Base-by-base conservation (phyloP, 2,797 vertebrate species). In the Melanotaenia boesemani region DNA sequence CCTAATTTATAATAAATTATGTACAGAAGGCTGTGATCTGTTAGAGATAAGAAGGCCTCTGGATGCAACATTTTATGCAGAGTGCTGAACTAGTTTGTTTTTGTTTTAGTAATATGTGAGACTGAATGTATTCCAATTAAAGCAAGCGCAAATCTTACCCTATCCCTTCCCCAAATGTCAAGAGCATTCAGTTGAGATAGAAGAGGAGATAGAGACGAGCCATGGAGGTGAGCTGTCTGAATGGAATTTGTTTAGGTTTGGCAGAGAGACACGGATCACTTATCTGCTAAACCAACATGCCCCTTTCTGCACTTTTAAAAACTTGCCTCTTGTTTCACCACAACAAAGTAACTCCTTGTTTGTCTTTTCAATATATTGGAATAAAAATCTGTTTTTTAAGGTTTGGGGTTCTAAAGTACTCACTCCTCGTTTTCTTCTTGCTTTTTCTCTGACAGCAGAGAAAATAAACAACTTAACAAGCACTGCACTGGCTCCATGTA, bases 171-270 rank as follows among this genome's bases (percentile, higher is more conserved):
- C 82, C 71, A 81, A 90, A 91, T 64, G 85, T 92, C 91, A 91
- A 92, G 86, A 70, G 78, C 82, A 86, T 85, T 85, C 54, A 84
- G 85, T 80, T 28, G 73, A 93, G 94, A 94, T 92, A 89, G 86
- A 92, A 80, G 81, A 86, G 74, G 75, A 91, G 93, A 95, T 93
- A 93, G 83, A 79, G 86, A 85, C 68, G 69, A 88, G 86, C 79
- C 77, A 65, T 76, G 78, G 87, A 94, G 91, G 92, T 92, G 91
- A 94, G 91, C 89, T 92, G 89, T 91, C 91, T 90, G 89, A 94
- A 93, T 92, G 94, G 94, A 95, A 94, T 95, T 94, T 94, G 92
- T 95, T 95, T 94, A 92, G 89, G 81, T 94, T 94, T 95, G 93
- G 94, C 92, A 92, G 88, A 44, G 48, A 80, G 88, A 91, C 90